phyloP scores from a whole-genome alignment of 2,888 invertebrate species.

The Chrysotoxum bicinctum region DNA sequence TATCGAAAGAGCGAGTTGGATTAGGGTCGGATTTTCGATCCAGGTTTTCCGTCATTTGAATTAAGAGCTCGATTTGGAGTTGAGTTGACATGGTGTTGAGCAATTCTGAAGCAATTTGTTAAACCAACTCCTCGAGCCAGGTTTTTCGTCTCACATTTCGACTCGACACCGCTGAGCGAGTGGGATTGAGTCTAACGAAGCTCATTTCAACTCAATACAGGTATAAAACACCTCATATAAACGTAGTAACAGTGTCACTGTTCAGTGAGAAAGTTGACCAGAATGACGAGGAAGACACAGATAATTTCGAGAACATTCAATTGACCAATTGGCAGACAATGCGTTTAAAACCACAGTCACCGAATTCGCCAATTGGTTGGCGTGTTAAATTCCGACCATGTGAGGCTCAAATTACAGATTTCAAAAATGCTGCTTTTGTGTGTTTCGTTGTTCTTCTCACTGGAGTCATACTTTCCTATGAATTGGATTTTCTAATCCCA shows the following conservation, averaged over 20 bases:
- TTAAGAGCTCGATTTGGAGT: too few species aligned
- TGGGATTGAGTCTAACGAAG: too few species aligned
- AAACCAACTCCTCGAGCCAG: too few species aligned
- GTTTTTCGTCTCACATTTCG: too few species aligned
- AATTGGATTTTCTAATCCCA: conserved; percentile 97
- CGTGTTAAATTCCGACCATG: conserved; percentile 99
- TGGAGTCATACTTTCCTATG: conserved; percentile 97
- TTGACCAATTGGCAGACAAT: conserved; percentile 99
- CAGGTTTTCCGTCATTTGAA: too few species aligned
- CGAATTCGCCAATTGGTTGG: conserved; percentile 98
- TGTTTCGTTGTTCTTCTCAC: conserved; percentile 98
- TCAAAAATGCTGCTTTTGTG: conserved; percentile 99
- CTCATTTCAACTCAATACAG: too few species aligned
- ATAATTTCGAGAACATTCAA: conserved; percentile 99
- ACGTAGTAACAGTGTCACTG: conserved; percentile 93
- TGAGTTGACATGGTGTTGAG: too few species aligned
- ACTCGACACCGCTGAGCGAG: too few species aligned
- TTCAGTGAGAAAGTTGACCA: conserved; percentile 97
- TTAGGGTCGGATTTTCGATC: too few species aligned
- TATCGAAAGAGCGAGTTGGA: too few species aligned
- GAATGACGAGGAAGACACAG: conserved; percentile 95
- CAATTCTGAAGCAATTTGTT: too few species aligned
- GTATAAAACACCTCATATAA: too few species aligned
- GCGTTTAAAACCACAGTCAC: conserved; percentile 99
- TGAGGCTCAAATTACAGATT: conserved; percentile 98